Base-by-base conservation (phyloP, 2,797 vertebrate species). In the Cryptoprocta ferox region DNA sequence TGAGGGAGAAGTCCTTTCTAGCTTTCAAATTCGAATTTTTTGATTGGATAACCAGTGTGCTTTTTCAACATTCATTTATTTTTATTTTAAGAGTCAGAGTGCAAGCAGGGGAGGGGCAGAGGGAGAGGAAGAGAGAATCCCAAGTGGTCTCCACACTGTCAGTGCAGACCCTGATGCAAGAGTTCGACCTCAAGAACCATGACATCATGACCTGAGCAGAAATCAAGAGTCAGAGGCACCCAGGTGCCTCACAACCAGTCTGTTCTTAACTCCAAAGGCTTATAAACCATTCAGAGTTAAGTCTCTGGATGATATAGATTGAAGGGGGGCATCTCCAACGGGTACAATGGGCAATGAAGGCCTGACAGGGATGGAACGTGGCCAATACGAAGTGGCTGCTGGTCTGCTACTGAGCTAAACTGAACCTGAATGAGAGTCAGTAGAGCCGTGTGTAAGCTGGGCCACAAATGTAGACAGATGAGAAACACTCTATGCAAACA, bases 351-450 rank as follows among this genome's bases (percentile, higher is more conserved):
- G 16, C 18, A 37, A 21, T 3, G 24, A 53, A 8, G 30, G 24
- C 9, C 28, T 14, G 24, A 15, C 0, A 0, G 1, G n/a, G 80
- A 21, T 12, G 28, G 26, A 45, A 35, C 1, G 1, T 2, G 9
- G n/a, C 13, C 10, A 16, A 0, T 7, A n/a, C 70, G 73, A n/a
- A 68, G 53, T 0, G 28, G 42, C n/a, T 7, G 30, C 3, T 0
- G 65, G 15, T 42, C 65, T n/a, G 53, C 48, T 28, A 45, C n/a
- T 6, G 13, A 82, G 42, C 14, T 18, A 0, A 61, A 39, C n/a
- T 30, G 16, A 86, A 59, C n/a, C 35, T 2, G 30, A 80, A 28
- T 2, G 35, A n/a, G 39, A 65, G 24, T 32, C 59, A 8, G 50
- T 6, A 53, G 81, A 39, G 19, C 39, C 3, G 0, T 0, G 14